phyloP scores from a whole-genome alignment of 1,140 invertebrate species.

The Drosophila aff. region DNA sequence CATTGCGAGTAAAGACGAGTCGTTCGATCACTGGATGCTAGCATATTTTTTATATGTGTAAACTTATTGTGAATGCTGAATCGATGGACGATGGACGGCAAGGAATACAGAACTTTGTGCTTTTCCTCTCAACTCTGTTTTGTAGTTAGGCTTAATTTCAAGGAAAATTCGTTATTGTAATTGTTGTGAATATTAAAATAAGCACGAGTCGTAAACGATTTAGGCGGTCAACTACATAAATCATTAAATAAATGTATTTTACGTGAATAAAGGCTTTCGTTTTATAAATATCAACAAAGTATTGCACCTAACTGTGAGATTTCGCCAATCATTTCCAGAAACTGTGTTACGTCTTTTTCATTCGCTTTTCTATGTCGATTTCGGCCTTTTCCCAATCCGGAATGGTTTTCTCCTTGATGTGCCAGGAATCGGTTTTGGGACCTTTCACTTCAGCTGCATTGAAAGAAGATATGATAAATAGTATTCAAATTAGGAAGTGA shows the following conservation, averaged over 20 bases:
- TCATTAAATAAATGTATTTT: conserved; percentile 74
- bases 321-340: background rate
- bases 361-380: conserved; percentile 59
- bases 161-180: conserved; percentile 82
- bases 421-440: conserved; percentile 90
- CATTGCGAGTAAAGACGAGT: conserved; percentile 32
- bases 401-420: conserved; percentile 86
- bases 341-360: conserved; percentile 20
- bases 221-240: conserved; percentile 60
- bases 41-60: conserved; percentile 79
- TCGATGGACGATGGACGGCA: conserved; percentile 3
- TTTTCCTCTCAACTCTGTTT: conserved; percentile 76
- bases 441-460: conserved; percentile 89
- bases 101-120: conserved; percentile 61
- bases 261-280: conserved; percentile 73
- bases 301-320: conserved; percentile 17
- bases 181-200: conserved; percentile 82
- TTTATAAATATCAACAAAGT: conserved; percentile 40
- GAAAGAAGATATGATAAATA: background rate
- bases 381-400: conserved; percentile 87
- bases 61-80: conserved; percentile 77
- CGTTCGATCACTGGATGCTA: conserved; percentile 62
- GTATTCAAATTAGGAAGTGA: background rate
- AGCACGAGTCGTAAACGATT: conserved; percentile 74
- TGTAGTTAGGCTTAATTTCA: conserved; percentile 81